Evolutionary conservation across 2,113 vertebrate species (phyloP).

Genomic region (Sigmodon hispidus): DNA sequence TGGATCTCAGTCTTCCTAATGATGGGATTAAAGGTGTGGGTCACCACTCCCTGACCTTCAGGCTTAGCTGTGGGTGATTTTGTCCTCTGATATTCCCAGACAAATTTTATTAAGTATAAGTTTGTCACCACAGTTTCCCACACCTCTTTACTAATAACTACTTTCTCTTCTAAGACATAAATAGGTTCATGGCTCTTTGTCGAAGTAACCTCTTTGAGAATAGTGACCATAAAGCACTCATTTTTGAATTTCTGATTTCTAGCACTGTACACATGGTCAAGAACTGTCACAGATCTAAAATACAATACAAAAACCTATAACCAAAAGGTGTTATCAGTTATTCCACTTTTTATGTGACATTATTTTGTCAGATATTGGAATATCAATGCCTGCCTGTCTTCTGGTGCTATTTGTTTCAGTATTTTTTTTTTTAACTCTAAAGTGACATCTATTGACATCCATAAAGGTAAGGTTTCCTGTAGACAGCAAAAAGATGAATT

Average conservation of each 20-base stretch:
- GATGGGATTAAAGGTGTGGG: too few species aligned
- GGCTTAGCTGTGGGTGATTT: too few species aligned
- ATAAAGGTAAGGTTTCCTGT: background rate
- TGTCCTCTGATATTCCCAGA: too few species aligned
- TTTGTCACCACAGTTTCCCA: too few species aligned
- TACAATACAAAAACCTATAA: background rate
- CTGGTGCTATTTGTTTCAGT: background rate
- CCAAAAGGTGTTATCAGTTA: background rate
- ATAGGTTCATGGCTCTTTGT: background rate
- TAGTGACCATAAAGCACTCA: rapidly evolving
- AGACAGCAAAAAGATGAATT: background rate
- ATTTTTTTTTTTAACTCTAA: background rate
- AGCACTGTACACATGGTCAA: rapidly evolving
- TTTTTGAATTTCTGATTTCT: background rate
- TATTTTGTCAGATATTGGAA: background rate
- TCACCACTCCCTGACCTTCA: too few species aligned
- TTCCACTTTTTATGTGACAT: background rate
- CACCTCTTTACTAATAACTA: background rate
- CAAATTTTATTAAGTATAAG: too few species aligned
- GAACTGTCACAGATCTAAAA: background rate
- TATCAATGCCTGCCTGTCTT: background rate
- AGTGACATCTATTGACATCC: background rate
- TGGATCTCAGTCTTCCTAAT: too few species aligned
- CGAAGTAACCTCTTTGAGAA: background rate
- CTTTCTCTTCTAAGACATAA: background rate